Conservation (phyloP, 2,888 invertebrate genomes). For the Bombylius discolor region DNA sequence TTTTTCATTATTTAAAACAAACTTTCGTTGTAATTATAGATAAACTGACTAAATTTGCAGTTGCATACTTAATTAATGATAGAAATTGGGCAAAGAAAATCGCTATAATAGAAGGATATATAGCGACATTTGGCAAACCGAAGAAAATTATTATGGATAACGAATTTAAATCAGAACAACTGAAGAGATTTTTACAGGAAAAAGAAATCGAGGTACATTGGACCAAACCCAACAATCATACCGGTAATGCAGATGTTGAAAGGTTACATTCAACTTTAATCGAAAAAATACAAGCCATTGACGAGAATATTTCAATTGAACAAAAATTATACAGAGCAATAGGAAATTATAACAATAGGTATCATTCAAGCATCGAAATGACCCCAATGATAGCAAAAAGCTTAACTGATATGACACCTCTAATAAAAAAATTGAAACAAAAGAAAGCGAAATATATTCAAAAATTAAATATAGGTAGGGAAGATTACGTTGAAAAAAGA, state of each 20-base stretch:
- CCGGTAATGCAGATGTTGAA: not conserved
- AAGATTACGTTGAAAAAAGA: too few species aligned
- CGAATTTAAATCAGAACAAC: constrained; percentile 3
- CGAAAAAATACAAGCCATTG: constrained; percentile 1
- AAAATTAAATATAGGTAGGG: not conserved
- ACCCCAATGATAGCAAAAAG: not conserved
- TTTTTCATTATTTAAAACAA: constrained; percentile 2
- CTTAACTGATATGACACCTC: not conserved
- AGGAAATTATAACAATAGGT: not conserved
- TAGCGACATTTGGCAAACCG: constrained; percentile 4
- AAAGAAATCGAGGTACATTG: constrained; percentile 1
- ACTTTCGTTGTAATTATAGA: constrained; percentile 4
- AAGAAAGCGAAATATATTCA: too few species aligned
- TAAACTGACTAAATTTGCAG: too few species aligned
- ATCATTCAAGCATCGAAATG: not conserved
- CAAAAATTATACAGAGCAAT: too few species aligned
- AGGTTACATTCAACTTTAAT: constrained; percentile 5
- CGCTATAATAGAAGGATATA: not conserved
- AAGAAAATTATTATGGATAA: constrained; percentile 3
- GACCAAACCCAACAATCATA: constrained; percentile 3
- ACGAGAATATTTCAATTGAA: not conserved
- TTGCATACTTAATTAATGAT: too few species aligned
- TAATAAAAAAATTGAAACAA: not conserved
- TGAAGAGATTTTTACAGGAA: constrained; percentile 1
- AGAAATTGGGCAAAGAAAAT: constrained; percentile 2